phyloP scores from a whole-genome alignment of 2,113 vertebrate genomes.

The Oncorhynchus clarkii region DNA sequence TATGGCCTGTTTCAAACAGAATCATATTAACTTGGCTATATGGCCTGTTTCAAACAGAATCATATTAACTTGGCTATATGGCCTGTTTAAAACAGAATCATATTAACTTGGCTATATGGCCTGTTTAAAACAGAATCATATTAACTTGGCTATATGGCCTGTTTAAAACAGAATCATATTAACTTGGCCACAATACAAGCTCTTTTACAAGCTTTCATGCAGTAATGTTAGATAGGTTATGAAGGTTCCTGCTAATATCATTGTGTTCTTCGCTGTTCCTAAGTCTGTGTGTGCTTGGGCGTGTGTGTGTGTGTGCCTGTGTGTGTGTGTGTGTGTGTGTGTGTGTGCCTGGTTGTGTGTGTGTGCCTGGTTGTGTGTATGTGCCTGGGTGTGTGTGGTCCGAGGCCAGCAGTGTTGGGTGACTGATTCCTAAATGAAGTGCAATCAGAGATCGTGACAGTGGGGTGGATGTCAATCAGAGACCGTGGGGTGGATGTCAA shows the following conservation, averaged over 20 bases:
- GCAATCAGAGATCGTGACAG: constrained; percentile 20
- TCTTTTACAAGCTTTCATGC: constrained; percentile 30
- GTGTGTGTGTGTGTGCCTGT: too few relatives aligned
- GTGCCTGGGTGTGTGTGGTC: too few relatives aligned
- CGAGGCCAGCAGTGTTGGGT: constrained; percentile 35
- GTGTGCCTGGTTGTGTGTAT: too few relatives aligned
- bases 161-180: constrained; percentile 41
- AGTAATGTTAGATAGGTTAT: constrained; percentile 55
- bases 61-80: too few relatives aligned
- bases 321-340: too few relatives aligned
- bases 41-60: constrained; percentile 33
- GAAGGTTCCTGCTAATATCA: constrained; percentile 28
- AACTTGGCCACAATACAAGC: constrained; percentile 34
- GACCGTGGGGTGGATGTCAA: too few relatives aligned
- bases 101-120: background rate
- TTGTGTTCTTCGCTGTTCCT: too few relatives aligned
- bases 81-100: too few relatives aligned
- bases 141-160: constrained; percentile 20
- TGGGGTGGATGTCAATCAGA: constrained; percentile 20
- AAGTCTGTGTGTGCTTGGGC: too few relatives aligned
- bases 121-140: constrained; percentile 37
- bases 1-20: too few relatives aligned
- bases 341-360: too few relatives aligned
- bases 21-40: background rate
- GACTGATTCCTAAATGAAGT: constrained; percentile 57